These are phyloP conservation scores for Lophius piscatorius DNA, from an alignment of 2,113 vertebrate genomes.

Conservation along the genomic window DNA sequence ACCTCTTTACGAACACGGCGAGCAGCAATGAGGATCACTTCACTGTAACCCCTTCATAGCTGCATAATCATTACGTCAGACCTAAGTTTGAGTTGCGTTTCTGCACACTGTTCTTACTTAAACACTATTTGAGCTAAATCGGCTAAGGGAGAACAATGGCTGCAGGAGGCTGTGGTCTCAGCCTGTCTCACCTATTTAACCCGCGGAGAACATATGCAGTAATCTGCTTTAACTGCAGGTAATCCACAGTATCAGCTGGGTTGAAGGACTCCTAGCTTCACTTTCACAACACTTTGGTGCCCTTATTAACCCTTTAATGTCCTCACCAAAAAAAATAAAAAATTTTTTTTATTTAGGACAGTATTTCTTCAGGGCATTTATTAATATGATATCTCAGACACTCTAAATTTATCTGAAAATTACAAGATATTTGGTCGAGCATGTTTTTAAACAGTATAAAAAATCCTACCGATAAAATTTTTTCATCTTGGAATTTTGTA, in stretches of 20 bases:
- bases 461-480: too few species aligned
- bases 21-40: conserved; percentile 29
- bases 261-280: conserved; percentile 13
- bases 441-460: too few species aligned
- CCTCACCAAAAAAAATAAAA: too few species aligned
- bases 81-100: conserved; percentile 8
- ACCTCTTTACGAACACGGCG: conserved; percentile 6
- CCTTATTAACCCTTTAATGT: too few species aligned
- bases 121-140: conserved; percentile 13
- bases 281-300: conserved; percentile 38
- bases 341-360: too few species aligned
- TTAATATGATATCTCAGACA: too few species aligned
- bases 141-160: conserved; percentile 2
- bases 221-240: conserved; percentile 63
- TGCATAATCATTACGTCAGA: conserved; percentile 43
- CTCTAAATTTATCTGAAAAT: too few species aligned
- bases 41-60: conserved; percentile 49
- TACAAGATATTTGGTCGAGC: too few species aligned
- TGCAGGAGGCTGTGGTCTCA: conserved; percentile 18
- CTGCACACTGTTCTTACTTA: neutral
- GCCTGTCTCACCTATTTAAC: conserved; percentile 47
- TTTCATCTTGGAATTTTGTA: too few species aligned
- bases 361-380: too few species aligned
- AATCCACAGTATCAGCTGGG: conserved; percentile 49
- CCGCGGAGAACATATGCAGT: conserved; percentile 36